Base-by-base conservation (phyloP, 2,888 invertebrate genomes). In the Neoascia interrupta region DNA sequence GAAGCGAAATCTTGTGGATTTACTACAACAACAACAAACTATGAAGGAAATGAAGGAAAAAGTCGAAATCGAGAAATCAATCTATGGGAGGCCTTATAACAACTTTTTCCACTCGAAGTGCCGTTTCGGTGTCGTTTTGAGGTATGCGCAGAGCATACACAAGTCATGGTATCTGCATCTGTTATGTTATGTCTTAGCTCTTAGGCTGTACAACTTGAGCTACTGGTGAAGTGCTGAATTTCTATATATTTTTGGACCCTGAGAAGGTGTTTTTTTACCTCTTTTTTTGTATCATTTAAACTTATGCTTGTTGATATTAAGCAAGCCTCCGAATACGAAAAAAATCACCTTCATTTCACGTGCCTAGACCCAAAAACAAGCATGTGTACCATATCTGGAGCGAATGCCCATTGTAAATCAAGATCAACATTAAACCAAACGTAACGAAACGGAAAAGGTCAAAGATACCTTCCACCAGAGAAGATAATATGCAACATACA, bases 71-170 rank as follows among this genome's bases (percentile, higher is more conserved):
- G 54, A 70, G 70, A 76, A 76, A 76, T 76, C 76, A 64, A 72
- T 76, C 76, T 72, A 66, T 64, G 58, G 47, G 47, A 76, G 72
- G 64, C 58, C 47, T 72, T 64, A 64, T 69, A 76, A 72, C 72
- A 76, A 72, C 64, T 76, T 76, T 72, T 76, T 60, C 37, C 64
- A 69, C 58, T 69, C 60, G 58, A 60, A 51, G 54, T n/a, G n/a
- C n/a, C n/a, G n/a, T n/a, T n/a, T n/a, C n/a, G n/a, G n/a, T n/a
- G n/a, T n/a, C n/a, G n/a, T 68, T 39, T 16, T 28, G 23, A 54
- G 31, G 36, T 68, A 43, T 58, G 63, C 45, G 28, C 15, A 53
- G 36, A 43, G 16, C 64, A 53, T 53, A 75, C 56, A 8, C 43
- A 31, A 47, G 39, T 54, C 49, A 69, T 51, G 56, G 58, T 70